These are phyloP conservation scores for Poecilia velifera DNA, from an alignment of 2,797 vertebrate genomes.

Conservation along the genomic window DNA sequence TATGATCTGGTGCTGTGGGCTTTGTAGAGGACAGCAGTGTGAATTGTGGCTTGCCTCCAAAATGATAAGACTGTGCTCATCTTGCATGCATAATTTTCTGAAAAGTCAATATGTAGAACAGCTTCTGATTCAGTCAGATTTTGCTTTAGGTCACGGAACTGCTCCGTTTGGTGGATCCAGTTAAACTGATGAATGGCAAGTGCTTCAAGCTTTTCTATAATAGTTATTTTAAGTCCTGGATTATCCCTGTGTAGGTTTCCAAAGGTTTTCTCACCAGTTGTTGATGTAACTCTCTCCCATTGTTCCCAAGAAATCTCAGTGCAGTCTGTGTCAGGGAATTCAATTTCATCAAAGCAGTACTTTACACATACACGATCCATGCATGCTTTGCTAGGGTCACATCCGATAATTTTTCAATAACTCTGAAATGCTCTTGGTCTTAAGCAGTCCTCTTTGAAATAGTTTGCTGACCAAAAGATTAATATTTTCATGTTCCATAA, in stretches of 20 bases:
- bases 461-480: background rate
- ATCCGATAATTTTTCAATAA: background rate
- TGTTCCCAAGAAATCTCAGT: background rate
- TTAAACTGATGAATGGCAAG: background rate
- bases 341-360: constrained; percentile 3
- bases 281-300: background rate
- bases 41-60: background rate
- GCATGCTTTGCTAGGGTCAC: background rate
- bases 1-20: background rate
- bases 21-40: background rate
- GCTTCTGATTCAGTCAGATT: constrained; percentile 1
- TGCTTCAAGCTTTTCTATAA: background rate
- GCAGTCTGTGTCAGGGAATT: background rate
- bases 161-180: background rate
- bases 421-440: background rate
- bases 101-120: constrained; percentile 4
- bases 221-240: background rate
- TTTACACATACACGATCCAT: background rate
- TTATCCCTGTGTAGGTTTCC: background rate
- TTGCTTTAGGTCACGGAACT: background rate
- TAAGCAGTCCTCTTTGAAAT: background rate
- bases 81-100: constrained; percentile 3
- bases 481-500: constrained; percentile 1
- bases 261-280: constrained; percentile 3
- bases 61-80: background rate